phyloP scores from a whole-genome alignment of 1,140 invertebrate genomes.

The Liolophura sinensis region DNA sequence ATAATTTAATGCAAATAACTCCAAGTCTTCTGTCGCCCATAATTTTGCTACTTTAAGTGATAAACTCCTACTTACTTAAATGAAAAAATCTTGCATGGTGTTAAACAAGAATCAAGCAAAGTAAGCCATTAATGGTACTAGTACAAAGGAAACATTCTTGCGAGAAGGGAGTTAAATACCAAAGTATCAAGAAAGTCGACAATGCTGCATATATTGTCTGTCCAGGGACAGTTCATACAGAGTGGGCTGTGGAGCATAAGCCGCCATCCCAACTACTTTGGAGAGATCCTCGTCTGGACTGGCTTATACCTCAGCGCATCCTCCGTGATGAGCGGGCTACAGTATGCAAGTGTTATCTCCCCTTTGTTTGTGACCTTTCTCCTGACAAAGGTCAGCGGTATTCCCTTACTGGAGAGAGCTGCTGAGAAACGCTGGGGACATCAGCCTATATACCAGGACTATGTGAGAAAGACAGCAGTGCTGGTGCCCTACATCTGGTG shows the following conservation, averaged over 20 bases:
- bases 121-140: too few relatives aligned
- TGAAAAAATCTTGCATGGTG: too few relatives aligned
- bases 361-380: slow-evolving; percentile 49
- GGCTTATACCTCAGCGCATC: slow-evolving; percentile 74
- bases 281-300: slow-evolving; percentile 92
- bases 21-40: too few relatives aligned
- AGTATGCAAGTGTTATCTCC: slow-evolving; percentile 48
- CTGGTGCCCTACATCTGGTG: slow-evolving; percentile 51
- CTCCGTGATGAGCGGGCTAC: slow-evolving; percentile 37
- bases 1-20: too few relatives aligned
- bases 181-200: too few relatives aligned
- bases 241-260: slow-evolving; percentile 83
- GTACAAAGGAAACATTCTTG: too few relatives aligned
- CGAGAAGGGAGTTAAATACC: too few relatives aligned
- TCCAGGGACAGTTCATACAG: slow-evolving; percentile 44
- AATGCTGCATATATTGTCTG: neutral
- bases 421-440: slow-evolving; percentile 46
- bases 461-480: slow-evolving; percentile 46
- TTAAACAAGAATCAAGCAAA: too few relatives aligned
- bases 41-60: too few relatives aligned
- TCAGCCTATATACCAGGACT: slow-evolving; percentile 42
- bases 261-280: slow-evolving; percentile 93
- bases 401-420: slow-evolving; percentile 49
- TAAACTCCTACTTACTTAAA: too few relatives aligned
- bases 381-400: slow-evolving; percentile 50